Base-by-base conservation (phyloP, 1,140 invertebrate species). In the Ceratina japonica region DNA sequence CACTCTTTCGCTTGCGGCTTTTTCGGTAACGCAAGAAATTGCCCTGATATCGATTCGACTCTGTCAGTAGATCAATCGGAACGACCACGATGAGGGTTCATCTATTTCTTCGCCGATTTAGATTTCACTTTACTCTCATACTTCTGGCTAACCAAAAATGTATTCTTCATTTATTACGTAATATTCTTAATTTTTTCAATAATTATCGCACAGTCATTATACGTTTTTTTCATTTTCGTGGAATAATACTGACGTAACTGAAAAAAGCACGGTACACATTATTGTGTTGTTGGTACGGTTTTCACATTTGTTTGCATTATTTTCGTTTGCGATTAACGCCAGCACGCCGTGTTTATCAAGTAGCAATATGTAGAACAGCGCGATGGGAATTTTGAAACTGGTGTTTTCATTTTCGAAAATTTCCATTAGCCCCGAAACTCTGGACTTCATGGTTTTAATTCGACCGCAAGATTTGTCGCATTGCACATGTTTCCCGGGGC, bases 381-480 rank as follows among this genome's bases (percentile, higher is more conserved):
- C 31, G 69, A 71, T 24, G 18, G 56, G 37, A 71, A 71, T 71
- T 71, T 71, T 49, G 69, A 49, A 61, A 49, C 58, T 59, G n/a
- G 5, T n/a, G 31, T n/a, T 49, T 44, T 56, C 18, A 13, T 37
- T 18, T 15, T n/a, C 20, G 56, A 56, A 59, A 71, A 59, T 71
- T 71, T 44, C 69, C 1, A 20, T 24, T 24, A 54, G 31, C 20
- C 1, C n/a, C 12, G 13, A 13, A 4, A 7, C 54, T 22, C 18
- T 18, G 69, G 12, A 44, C 56, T 22, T 31, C 51, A 20, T 8
- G 49, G 37, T 16, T 64, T 74, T 64, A 54, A 74, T 74, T 65
- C 51, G 24, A 16, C 51, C 8, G 16, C 2, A 49, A 64, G 61
- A 18, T 56, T 56, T 27, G 61, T 44, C 72, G 51, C 27, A 15